These are phyloP conservation scores for Microhierax caerulescens DNA, from an alignment of 2,797 vertebrate species.

Conservation along the genomic window DNA sequence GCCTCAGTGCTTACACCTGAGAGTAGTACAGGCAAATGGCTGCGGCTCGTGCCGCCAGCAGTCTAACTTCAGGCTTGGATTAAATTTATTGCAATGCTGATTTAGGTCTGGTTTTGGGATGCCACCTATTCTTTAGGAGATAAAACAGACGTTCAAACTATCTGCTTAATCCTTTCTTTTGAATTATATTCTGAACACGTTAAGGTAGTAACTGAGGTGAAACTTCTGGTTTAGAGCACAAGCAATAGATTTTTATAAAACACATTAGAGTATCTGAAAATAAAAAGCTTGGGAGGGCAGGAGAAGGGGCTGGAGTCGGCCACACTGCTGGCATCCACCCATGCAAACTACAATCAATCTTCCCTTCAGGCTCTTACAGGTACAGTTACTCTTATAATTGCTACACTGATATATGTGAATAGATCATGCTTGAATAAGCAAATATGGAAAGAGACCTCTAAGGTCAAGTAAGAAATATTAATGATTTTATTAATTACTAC, in stretches of 20 bases:
- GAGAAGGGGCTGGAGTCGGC: background rate
- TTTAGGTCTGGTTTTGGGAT: background rate
- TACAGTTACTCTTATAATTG: background rate
- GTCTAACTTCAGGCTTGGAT: background rate
- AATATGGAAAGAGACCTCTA: background rate
- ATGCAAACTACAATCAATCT: background rate
- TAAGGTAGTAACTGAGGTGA: background rate
- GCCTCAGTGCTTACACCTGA: background rate
- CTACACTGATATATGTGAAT: background rate
- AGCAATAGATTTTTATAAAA: background rate
- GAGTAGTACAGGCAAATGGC: background rate
- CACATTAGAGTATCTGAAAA: background rate
- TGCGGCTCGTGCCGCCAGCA: background rate
- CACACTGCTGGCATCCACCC: background rate
- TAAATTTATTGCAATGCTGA: background rate
- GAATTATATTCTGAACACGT: background rate
- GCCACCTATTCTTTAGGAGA: background rate
- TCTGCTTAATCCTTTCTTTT: background rate
- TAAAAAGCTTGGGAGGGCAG: background rate
- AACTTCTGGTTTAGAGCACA: background rate
- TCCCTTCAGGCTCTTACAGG: background rate
- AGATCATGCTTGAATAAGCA: background rate
- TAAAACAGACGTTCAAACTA: background rate
- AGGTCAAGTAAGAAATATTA: background rate
- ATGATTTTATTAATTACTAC: background rate